Percentiles rank a stretch among this genome's conserved stretches.
phyloP scores from a whole-genome alignment of 2,113 vertebrate species.

The Pachycephala philippinensis region DNA sequence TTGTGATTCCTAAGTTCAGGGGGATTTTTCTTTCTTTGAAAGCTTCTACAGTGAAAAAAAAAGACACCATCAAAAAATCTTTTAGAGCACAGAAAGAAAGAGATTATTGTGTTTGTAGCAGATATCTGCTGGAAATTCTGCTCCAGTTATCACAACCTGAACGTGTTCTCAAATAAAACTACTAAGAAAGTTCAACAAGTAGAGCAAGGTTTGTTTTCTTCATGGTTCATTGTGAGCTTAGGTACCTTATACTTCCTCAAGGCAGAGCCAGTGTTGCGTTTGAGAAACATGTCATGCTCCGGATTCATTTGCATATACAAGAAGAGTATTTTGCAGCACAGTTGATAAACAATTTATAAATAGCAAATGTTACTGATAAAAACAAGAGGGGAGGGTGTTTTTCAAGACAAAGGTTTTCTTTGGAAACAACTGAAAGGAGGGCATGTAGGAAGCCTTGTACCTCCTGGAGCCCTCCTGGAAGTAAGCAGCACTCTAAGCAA shows the following conservation, averaged over 20 bases:
- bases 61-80: not conserved
- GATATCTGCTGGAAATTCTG: not conserved
- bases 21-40: not conserved
- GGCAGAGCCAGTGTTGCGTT: not conserved
- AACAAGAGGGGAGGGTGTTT: not conserved
- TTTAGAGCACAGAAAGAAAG: not conserved
- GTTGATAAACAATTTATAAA: not conserved
- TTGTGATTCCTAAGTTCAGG: not conserved
- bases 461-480: not conserved
- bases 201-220: slow-evolving; percentile 13
- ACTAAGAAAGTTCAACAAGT: not conserved
- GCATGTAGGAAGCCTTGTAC: not conserved
- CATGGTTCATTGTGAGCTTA: not conserved
- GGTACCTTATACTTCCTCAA: not conserved
- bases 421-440: not conserved
- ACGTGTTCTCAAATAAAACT: not conserved
- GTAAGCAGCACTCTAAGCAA: not conserved
- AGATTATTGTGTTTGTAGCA: not conserved
- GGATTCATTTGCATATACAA: not conserved
- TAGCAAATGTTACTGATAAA: not conserved
- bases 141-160: not conserved
- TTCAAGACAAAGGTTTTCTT: not conserved
- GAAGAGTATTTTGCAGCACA: not conserved
- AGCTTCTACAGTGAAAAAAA: not conserved
- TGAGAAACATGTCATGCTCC: not conserved